These are phyloP conservation scores for Julus scandinavius DNA, from an alignment of 2,888 invertebrate species.

Conservation along the genomic window DNA sequence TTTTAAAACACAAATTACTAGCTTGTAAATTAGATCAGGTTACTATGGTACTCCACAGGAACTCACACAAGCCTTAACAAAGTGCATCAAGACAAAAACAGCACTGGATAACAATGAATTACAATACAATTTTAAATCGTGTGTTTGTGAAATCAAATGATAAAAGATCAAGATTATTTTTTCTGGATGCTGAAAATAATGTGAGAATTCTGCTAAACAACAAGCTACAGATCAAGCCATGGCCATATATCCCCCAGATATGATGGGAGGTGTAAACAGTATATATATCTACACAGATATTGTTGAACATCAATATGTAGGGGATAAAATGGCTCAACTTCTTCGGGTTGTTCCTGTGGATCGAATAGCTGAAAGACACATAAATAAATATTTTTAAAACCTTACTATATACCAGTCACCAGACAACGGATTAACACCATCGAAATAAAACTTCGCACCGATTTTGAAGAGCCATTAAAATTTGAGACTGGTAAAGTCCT, in stretches of 20 bases:
- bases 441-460: not conserved
- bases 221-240: not conserved
- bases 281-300: too few species aligned
- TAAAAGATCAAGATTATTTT: not conserved
- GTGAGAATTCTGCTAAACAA: too few species aligned
- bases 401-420: not conserved
- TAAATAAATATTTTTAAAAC: not conserved
- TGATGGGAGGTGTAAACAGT: not conserved
- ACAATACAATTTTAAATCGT: not conserved
- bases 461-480: not conserved
- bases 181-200: not conserved
- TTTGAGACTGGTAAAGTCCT: slow-evolving; percentile 21
- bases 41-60: not conserved
- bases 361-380: not conserved
- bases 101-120: not conserved
- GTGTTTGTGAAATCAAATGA: not conserved
- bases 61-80: not conserved
- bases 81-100: not conserved
- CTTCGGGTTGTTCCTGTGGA: slow-evolving; percentile 61
- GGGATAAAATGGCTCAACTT: slow-evolving; percentile 60
- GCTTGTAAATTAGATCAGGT: not conserved
- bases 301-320: too few species aligned
- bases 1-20: not conserved
- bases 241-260: not conserved
- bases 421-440: not conserved